Evolutionary conservation across 2,797 vertebrate species (phyloP).

Genomic region (Uromys caudimaculatus): DNA sequence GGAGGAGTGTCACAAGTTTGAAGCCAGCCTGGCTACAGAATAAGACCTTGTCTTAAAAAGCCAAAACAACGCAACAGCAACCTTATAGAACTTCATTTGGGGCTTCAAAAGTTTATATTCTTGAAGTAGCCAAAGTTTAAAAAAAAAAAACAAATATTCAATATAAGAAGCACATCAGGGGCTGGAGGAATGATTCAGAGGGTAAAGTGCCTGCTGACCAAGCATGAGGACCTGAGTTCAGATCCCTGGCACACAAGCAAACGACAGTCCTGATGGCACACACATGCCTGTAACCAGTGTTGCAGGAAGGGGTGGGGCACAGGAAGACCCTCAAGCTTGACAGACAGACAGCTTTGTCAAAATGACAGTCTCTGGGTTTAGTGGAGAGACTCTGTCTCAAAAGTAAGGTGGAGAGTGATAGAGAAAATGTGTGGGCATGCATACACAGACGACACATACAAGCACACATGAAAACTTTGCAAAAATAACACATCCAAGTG

Average conservation of each 20-base stretch:
- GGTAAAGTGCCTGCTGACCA: neutral
- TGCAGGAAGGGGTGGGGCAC: fast-evolving
- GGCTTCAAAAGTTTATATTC: neutral
- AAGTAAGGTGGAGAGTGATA: neutral
- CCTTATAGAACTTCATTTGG: neutral
- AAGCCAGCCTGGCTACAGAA: neutral
- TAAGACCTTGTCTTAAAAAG: neutral
- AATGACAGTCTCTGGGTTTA: neutral
- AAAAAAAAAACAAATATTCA: neutral
- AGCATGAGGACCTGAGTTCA: neutral
- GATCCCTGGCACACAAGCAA: neutral
- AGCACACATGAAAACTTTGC: neutral
- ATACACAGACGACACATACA: neutral
- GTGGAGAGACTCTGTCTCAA: neutral
- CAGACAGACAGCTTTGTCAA: neutral
- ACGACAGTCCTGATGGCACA: neutral
- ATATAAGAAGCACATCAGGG: neutral
- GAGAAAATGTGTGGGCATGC: neutral
- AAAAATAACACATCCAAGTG: neutral
- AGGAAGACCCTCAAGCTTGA: neutral
- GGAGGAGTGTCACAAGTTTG: neutral
- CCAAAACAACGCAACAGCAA: neutral
- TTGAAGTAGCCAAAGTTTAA: neutral
- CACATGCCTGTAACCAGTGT: neutral
- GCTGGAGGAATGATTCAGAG: neutral